Base-by-base conservation (phyloP, 1,140 invertebrate genomes). In the Danaus melanippus region DNA sequence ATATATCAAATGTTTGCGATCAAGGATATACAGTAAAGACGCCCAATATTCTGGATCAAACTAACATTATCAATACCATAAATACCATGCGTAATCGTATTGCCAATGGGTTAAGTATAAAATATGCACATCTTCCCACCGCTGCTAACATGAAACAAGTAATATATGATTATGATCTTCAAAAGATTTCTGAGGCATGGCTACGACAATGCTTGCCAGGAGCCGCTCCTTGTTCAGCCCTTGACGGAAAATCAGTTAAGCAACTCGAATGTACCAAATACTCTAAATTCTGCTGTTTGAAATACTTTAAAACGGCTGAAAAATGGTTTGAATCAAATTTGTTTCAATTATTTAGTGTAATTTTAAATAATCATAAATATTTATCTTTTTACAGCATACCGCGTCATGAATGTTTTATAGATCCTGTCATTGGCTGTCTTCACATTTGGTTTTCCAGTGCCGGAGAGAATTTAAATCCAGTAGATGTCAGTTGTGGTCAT, bases 111-210 rank as follows among this genome's bases (percentile, higher is more conserved):
- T 21, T 58, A 48, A 56, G 67, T n/a, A 56, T 60, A 0, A 67
- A 61, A 58, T 86, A 84, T 63, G 45, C 51, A n/a, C 71, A 80
- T 63, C 69, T 86, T 46, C 80, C 81, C 41, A 59, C 67, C 45
- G 83, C 81, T 21, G 70, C 75, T n/a, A 80, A 86, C 48, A 84
- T 86, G 76, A 71, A 79, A 49, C 78, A 84, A 71, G 53, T 86
- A 2, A 74, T 67, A 45, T 86, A 86, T 46, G 78, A 84, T 63
- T 65, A 65, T 41, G 83, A 86, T 64, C 69, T 86, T 53, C 66
- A 83, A 58, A 73, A 73, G 43, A 78, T 86, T 53, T 66, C 81
- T 11, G 50, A 60, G 50, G 64, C 67, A 6, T 86, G 83, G 83
- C 69, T 86, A 7, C 64, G 57, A 6, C 83, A 86, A 42, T 86